A percentile compares a stretch with the other conserved stretches of the same genome.
Conservation (phyloP, 2,113 vertebrate genomes). For the Eretmochelys imbricata region DNA sequence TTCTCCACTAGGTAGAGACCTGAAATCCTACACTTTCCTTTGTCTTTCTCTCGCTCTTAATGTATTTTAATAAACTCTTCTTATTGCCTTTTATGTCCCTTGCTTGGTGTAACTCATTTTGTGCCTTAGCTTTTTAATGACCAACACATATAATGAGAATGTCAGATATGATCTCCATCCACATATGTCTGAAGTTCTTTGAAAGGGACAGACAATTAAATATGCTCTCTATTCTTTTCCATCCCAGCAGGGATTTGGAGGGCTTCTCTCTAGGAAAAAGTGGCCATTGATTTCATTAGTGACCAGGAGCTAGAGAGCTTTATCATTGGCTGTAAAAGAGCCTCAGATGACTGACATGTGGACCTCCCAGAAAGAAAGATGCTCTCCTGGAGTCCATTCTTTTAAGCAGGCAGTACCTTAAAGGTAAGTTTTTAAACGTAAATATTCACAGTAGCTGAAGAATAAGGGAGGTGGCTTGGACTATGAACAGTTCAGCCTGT, state of each 20-base stretch:
- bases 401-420: neutral
- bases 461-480: neutral
- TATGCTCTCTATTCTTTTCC: neutral
- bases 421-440: neutral
- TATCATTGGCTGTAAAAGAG: neutral
- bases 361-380: neutral
- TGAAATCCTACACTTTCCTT: neutral
- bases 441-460: conserved; percentile 5
- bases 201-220: neutral
- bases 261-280: neutral
- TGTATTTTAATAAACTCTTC: neutral
- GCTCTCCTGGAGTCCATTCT: neutral
- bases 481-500: neutral
- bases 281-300: neutral
- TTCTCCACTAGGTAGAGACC: neutral
- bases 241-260: neutral
- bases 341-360: neutral
- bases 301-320: neutral
- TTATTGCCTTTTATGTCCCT: neutral
- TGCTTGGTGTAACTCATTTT: neutral
- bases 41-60: neutral
- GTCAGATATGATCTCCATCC: neutral
- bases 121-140: neutral
- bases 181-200: neutral
- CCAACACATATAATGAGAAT: neutral